Base-by-base conservation (phyloP, 2,888 invertebrate genomes). In the Sepiola atlantica region DNA sequence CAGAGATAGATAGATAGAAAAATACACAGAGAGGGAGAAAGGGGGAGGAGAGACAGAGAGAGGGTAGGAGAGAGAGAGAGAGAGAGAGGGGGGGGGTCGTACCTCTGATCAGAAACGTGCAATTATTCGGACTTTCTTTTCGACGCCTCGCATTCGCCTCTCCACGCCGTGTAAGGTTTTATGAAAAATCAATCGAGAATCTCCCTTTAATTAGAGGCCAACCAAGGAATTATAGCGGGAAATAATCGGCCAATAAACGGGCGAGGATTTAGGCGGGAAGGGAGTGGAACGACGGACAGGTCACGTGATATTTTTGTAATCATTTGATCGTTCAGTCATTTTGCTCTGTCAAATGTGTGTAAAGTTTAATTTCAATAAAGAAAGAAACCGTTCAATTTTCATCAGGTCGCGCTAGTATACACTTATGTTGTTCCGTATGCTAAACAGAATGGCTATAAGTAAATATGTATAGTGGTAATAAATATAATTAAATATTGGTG, bases 181-280 rank as follows among this genome's bases (percentile, higher is more conserved):
- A n/a, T 77, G 18, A n/a, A 77, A 77, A 77, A 77, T 77, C 77
- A 77, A 77, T 77, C n/a, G 18, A 1, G 77, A 77, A 77, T 32
- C 77, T n/a, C n/a, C 16, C n/a, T 77, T 77, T 77, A 77, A 77
- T 77, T 77, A 77, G 77, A n/a, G 77, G 77, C n/a, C 77, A 77
- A 77, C 77, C 77, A 77, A n/a, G n/a, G 77, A n/a, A 77, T 77
- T 77, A n/a, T 77, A n/a, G 77, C 77, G n/a, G 77, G 77, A 32
- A 77, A 77, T 77, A 77, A 77, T 77, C 77, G 77, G 77, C 77
- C 77, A 77, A 77, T 77, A 77, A 77, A 77, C 77, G 77, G n/a
- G 77, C n/a, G 77, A 77, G 2, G 77, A 77, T 77, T 77, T 77
- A n/a, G 77, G n/a, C n/a, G 77, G 14, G 77, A 28, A 28, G 77